Percentiles rank a stretch among this genome's conserved stretches.
Conservation (phyloP, 2,797 vertebrate genomes). For the Parauchenoglanis ngamensis region DNA sequence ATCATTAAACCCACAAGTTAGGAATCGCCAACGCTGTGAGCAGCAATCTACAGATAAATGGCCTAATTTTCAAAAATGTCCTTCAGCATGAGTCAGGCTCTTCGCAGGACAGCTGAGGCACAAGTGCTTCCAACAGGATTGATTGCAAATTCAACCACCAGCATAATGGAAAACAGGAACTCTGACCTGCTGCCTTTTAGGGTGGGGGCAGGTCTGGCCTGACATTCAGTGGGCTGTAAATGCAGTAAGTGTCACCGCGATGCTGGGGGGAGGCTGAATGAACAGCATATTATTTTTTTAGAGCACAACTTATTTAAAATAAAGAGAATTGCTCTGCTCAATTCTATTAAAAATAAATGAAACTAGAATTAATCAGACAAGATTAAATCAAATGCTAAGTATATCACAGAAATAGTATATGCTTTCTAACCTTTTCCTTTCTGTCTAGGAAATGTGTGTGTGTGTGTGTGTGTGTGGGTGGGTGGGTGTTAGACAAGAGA, state of each 20-base stretch:
- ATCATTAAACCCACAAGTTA: background rate
- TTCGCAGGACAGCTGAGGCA: background rate
- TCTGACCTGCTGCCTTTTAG: conserved; percentile 28
- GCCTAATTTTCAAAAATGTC: conserved; percentile 30
- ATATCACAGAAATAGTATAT: background rate
- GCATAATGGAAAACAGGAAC: conserved; percentile 63
- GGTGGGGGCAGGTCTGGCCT: background rate
- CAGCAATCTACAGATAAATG: conserved; percentile 10
- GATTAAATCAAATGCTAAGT: conserved; percentile 18
- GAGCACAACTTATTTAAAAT: background rate
- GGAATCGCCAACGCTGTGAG: too few species aligned
- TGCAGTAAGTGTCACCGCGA: background rate
- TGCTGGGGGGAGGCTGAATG: background rate
- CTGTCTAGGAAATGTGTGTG: background rate
- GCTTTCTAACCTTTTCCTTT: background rate
- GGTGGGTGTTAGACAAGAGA: background rate
- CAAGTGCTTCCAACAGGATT: conserved; percentile 23
- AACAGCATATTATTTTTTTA: background rate
- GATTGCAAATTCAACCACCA: conserved; percentile 32
- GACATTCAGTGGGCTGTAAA: conserved; percentile 11
- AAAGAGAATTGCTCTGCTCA: background rate
- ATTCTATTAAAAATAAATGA: background rate
- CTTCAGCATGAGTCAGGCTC: conserved; percentile 3
- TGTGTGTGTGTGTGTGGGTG: background rate
- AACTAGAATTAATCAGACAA: conserved; percentile 13